Base-by-base conservation (phyloP, 2,113 vertebrate species). In the Plotosus lineatus region DNA sequence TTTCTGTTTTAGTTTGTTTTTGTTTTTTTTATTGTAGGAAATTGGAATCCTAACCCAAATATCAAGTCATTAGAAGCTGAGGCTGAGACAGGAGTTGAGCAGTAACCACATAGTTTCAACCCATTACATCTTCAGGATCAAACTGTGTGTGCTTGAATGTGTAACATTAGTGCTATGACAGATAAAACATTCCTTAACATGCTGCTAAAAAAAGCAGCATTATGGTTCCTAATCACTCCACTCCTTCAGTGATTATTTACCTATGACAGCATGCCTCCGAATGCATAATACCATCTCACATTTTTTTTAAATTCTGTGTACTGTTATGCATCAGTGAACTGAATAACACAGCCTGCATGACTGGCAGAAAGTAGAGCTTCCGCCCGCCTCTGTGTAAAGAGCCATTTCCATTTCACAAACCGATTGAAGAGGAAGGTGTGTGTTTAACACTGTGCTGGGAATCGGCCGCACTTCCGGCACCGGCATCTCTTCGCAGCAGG, bases 381-480 rank as follows among this genome's bases (percentile, higher is more conserved):
- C 28, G 76, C 46, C 74, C n/a, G 23, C 61, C 21, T 78, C 48
- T 11, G 12, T 17, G 33, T 68, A 68, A 78, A 55, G n/a, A 38
- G 14, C 77, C n/a, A 42, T 68, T 66, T 68, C 23, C 48, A 65
- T 31, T 78, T 53, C 48, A 31, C 23, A 55, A 66, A 26, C 60
- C 11, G 50, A 78, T 78, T 51, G 38, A 63, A 65, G 61, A 19
- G 48, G 65, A 68, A 51, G 23, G n/a, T 60, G 60, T 53, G 28
- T 60, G 11, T 69, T 76, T 69, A 68, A 78, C 48, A 11, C 42
- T 2, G 23, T 10, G 4, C 80, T 26, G 55, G 78, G 28, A 77
- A 82, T 19, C 56, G 31, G 28, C 55, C 63, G 6, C 17, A 11
- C 33, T 81, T 77, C 83, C 83, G 78, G 50, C 63, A 78, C 75